These are phyloP conservation scores for Elymnias hypermnestra DNA, from an alignment of 1,140 invertebrate species.

Conservation along the genomic window DNA sequence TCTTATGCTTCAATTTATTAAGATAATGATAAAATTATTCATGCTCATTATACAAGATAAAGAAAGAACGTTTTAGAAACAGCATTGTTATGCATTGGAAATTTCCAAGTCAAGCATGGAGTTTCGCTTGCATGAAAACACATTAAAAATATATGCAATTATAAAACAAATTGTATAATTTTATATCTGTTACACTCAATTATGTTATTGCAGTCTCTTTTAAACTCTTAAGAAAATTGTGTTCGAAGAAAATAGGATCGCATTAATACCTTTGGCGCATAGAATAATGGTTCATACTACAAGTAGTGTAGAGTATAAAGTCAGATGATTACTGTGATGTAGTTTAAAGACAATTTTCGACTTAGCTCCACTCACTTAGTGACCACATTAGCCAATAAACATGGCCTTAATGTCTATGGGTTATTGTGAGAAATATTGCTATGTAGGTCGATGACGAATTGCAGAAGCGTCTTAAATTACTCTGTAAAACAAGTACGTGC, in stretches of 20 bases:
- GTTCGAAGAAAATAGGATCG: background rate
- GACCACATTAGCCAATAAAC: conserved; percentile 33
- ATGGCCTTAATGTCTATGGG: conserved; percentile 44
- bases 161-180: background rate
- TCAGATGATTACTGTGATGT: background rate
- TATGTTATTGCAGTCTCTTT: background rate
- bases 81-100: no score
- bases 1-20: no score
- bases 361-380: conserved; percentile 40
- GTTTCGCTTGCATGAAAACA: no score
- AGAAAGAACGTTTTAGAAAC: no score
- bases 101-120: no score
- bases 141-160: no score
- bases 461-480: no score
- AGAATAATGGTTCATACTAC: background rate
- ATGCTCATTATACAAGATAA: no score
- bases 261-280: background rate
- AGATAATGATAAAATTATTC: no score
- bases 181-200: background rate
- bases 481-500: no score
- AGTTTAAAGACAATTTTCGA: conserved; percentile 36
- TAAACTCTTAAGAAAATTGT: conserved; percentile 5
- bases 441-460: conserved; percentile 7
- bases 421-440: conserved; percentile 24
- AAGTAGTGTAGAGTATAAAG: background rate